Base-by-base conservation (phyloP, 2,113 vertebrate genomes). In the Chaenogobius annularis region DNA sequence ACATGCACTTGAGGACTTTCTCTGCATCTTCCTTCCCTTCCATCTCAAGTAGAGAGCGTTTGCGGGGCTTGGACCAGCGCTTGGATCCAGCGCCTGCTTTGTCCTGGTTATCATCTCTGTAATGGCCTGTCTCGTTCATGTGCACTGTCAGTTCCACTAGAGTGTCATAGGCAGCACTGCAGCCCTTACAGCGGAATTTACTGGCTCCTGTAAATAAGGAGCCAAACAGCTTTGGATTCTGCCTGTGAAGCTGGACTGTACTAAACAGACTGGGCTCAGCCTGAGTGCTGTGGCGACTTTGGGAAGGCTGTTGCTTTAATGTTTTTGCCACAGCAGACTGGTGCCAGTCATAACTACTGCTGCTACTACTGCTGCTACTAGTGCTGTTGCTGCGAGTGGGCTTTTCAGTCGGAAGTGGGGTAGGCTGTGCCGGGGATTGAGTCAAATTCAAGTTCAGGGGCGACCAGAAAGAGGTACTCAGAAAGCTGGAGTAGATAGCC, bases 91-190 rank as follows among this genome's bases (percentile, higher is more conserved):
- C 94, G 83, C 94, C 96, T 68, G 95, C 94, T 0, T 92, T 93
- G 91, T 97, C 96, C 0, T 97, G 95, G 96, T 99, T 99, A 91
- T 99, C 96, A 63, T 99, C 98, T 1, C 97, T 95, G 88, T 99
- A 99, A 89, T 99, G 98, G 72, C 97, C 98, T 0, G 96, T 99
- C 77, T 99, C 96, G 9, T 98, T 99, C 97, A 99, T 99, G 93
- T 99, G 97, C 87, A 99, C 96, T 0, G 98, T 99, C 84, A 99
- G 90, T 83, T 98, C 96, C 79, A 99, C 97, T 84, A 99, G 91
- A 3, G 96, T 98, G 86, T 99, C 97, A 2, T 98, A 99, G 79
- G 98, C 96, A 14, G 96, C 96, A 14, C 97, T 99, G 83, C 97
- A 99, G 88, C 98, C 97, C 89, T 97, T 96, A 89, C 97, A 99